These are phyloP conservation scores for Holothuria scabra DNA, from an alignment of 53 echinoderm and acorn worm species.

Conservation along the genomic window DNA sequence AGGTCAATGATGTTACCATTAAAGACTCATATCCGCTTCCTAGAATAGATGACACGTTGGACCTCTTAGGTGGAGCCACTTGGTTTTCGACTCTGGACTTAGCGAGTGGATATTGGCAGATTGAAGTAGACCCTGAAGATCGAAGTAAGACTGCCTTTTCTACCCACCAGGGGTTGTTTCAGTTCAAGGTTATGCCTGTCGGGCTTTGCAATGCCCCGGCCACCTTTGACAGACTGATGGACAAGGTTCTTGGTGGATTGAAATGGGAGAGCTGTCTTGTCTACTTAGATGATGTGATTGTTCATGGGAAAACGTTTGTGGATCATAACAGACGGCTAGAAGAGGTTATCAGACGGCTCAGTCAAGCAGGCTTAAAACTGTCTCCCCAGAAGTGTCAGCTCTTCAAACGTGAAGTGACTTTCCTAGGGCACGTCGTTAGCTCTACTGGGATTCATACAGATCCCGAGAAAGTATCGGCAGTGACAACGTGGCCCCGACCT, in stretches of 20 bases:
- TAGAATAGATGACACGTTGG: too few relatives aligned
- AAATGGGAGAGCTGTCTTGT: conserved; percentile 57
- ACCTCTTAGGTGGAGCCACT: conserved; percentile 21
- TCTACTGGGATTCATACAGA: conserved; percentile 29
- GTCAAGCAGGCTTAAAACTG: conserved; percentile 59
- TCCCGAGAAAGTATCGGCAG: too few relatives aligned
- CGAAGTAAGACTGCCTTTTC: conserved; percentile 62
- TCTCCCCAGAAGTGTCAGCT: conserved; percentile 65
- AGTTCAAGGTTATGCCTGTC: conserved; percentile 61
- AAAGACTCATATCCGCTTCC: conserved; percentile 56
- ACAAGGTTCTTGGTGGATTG: conserved; percentile 51
- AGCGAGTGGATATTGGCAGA: conserved; percentile 55
- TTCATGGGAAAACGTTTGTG: conserved; percentile 47
- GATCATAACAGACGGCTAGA: conserved; percentile 39
- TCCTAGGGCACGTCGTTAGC: conserved; percentile 60
- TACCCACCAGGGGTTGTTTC: conserved; percentile 51
- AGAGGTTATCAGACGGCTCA: conserved; percentile 42
- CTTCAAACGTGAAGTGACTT: too few relatives aligned
- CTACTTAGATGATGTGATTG: conserved; percentile 67
- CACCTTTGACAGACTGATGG: conserved; percentile 64
- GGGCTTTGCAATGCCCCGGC: conserved; percentile 32
- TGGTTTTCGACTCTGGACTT: conserved; percentile 50
- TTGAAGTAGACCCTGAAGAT: conserved; percentile 44
- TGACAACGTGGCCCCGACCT: too few relatives aligned
- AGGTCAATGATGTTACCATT: conserved; percentile 17